Evolutionary conservation across 2,888 invertebrate genomes (phyloP), one percentile per base, ranked within the genome.

Genomic region (Geophilus truncorum): DNA sequence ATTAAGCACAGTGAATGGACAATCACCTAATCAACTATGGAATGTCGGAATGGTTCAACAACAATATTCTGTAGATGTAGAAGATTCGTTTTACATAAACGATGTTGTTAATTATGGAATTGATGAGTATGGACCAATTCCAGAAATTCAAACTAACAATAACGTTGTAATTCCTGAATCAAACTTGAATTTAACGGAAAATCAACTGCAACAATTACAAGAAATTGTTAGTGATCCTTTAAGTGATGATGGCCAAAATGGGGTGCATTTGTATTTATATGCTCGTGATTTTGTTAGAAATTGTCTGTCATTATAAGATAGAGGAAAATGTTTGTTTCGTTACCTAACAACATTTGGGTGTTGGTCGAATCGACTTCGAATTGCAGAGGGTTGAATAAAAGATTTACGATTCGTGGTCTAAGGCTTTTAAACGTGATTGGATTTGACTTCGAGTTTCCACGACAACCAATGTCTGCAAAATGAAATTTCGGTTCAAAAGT

Each of bases 341-440:
- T 84, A 88, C 92, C 91, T 45, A 96, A 88, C 40, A 96, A 88
- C 92, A 95, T 93, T 85, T 96, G 95, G 2, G 94, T 93, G 87
- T 96, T 96, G 83, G 91, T 90, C 0, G 94, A 91, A 88, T 96
- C 96, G 0, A 91, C 90, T 87, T 96, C 96, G 76, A 93, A 92
- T 88, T 93, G 92, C 25, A 96, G 88, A 1, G 95, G 93, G 86
- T 92, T 93, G 87, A 94, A 92, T 21, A 96, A 88, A 30, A 95
- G 90, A 86, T 95, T 94, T 88, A 93, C 92, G 10, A 94, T 88
- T 45, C 93, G 89, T 0, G 93, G 91, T 85, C 93, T 93, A 6
- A 94, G 88, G 84, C 86, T 86, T 25, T 83, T 82, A 80, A 85
- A 85, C 76, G 84, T 84, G 10, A 83, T 81, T 2, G 40, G 1